A percentile compares a stretch with the other conserved stretches of the same genome.
These are phyloP conservation scores for Apodemus speciosus DNA, from an alignment of 2,113 vertebrate species.

Conservation along the genomic window DNA sequence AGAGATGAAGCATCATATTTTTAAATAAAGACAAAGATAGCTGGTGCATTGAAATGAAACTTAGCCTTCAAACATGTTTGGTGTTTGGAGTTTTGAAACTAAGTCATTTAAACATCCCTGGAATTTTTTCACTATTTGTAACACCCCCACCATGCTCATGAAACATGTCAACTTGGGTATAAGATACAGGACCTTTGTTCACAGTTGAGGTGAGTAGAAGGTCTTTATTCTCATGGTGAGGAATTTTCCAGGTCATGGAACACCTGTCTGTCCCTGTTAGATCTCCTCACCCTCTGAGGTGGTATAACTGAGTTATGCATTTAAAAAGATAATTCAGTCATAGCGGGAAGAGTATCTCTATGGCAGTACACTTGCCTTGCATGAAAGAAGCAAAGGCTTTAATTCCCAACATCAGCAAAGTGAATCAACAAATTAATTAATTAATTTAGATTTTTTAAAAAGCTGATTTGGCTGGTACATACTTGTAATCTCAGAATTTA, in stretches of 20 bases:
- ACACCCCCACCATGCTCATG: not conserved
- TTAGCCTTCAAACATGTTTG: slow-evolving; percentile 9
- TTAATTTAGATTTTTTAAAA: not conserved
- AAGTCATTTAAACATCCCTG: not conserved
- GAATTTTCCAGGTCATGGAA: not conserved
- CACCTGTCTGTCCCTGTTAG: not conserved
- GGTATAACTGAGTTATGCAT: not conserved
- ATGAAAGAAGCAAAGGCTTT: not conserved
- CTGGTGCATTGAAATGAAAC: not conserved
- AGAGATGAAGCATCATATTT: not conserved
- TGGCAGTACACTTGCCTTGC: not conserved
- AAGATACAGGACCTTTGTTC: not conserved
- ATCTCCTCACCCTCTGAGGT: not conserved
- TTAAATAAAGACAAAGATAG: not conserved
- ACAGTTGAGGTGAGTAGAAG: not conserved
- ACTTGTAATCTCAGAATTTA: not conserved
- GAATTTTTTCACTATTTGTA: not conserved
- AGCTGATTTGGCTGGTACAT: not conserved
- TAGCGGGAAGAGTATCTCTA: not conserved
- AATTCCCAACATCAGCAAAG: not conserved
- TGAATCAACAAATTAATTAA: not conserved
- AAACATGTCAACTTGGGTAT: not conserved
- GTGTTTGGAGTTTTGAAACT: slow-evolving; percentile 30
- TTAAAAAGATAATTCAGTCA: not conserved
- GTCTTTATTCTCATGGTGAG: not conserved